A percentile compares a stretch with the other conserved stretches of the same genome.
These are phyloP conservation scores for Danaus chrysippus DNA, from an alignment of 2,888 invertebrate species.

Conservation along the genomic window DNA sequence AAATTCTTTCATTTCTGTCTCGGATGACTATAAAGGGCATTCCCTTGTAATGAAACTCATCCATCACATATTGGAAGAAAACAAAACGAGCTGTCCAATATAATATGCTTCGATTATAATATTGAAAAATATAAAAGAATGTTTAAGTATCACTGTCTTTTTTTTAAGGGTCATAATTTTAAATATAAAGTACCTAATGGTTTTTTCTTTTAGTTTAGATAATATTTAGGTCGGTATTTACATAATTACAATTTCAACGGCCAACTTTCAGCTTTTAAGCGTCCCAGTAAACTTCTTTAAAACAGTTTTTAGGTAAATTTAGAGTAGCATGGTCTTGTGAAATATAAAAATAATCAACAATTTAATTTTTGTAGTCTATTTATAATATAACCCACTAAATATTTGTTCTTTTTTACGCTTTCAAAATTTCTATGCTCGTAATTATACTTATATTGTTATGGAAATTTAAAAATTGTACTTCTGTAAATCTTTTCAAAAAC, in stretches of 20 bases:
- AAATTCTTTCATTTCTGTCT: background rate
- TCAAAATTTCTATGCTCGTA: no score
- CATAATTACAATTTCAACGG: slow-evolving; percentile 16
- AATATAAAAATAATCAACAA: slow-evolving; percentile 24
- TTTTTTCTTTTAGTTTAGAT: background rate
- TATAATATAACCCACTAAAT: no score
- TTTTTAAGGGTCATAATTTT: no score
- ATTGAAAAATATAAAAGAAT: background rate
- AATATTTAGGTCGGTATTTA: slow-evolving; percentile 4
- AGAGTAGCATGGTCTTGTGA: slow-evolving; percentile 22
- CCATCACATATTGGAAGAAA: background rate
- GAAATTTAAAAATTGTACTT: no score
- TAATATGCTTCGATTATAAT: background rate
- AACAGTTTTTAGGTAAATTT: slow-evolving; percentile 19
- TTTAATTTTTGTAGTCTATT: no score
- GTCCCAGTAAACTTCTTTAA: slow-evolving; percentile 19
- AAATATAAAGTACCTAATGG: background rate
- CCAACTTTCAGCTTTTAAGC: slow-evolving; percentile 16
- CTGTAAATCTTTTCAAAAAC: no score
- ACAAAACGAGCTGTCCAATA: slow-evolving; percentile 3
- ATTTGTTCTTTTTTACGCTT: no score
- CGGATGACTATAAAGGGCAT: background rate
- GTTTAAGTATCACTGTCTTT: no score
- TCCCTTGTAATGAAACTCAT: slow-evolving; percentile 2
- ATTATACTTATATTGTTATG: no score